Evolutionary conservation across 2,888 invertebrate genomes (phyloP), one percentile per base, ranked within the genome.

Genomic region (Tinea semifulvella): DNA sequence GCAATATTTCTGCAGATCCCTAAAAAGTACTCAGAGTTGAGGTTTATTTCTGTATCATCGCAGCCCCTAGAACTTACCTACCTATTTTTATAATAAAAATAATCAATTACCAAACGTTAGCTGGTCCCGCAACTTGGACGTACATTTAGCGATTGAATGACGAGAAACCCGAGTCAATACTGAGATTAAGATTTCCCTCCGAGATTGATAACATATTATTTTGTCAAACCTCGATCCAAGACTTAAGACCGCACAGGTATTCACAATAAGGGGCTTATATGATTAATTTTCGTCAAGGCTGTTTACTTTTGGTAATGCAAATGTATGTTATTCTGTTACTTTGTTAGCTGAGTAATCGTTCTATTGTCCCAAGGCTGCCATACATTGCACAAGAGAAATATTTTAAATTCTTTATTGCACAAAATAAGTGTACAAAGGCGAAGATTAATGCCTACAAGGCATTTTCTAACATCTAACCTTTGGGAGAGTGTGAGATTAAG

Each of bases 241-340:
- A 53, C 53, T 55, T 55, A 54, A 58, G 52, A 51, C 53, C 47
- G 43, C 38, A 22, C 38, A 49, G 46, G 55, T 52, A 56, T 56
- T 54, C 47, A 42, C 47, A 51, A 55, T 61, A 61, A 60, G 60
- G 48, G 55, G 60, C 60, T 62, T 60, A 62, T 57, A 55, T 58
- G 59, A 61, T 62, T 60, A 60, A 59, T 60, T 58, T 58, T 53
- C 55, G 51, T 56, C 55, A 56, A 52, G 55, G 49, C 49, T 51
- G 50, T 45, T 50, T 47, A 40, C 11, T 22, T 40, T 40, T 13
- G 8, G 19, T 40, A 18, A 36, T 36, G 36, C 36, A 36, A 36
- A 36, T 36, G 36, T 36, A 16, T 27, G 26, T 26, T 3, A 14
- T 31, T 31, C 31, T 13, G 11, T 11, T 14, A n/a, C n/a, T n/a